These are phyloP conservation scores for Hirtodrosophila duncani DNA, from an alignment of 2,888 invertebrate species.

Conservation along the genomic window DNA sequence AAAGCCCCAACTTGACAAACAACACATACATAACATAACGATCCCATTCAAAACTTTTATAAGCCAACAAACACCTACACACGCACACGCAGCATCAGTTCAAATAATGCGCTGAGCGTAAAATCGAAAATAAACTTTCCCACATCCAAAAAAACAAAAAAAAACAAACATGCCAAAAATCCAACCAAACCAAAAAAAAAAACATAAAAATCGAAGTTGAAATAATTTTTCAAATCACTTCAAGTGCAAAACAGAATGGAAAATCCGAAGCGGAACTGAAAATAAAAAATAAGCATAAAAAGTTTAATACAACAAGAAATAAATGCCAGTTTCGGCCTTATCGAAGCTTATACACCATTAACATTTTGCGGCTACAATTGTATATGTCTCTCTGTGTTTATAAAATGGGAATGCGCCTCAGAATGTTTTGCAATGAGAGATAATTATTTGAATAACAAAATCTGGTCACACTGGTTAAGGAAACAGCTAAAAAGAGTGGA, in stretches of 20 bases:
- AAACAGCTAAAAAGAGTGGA: constrained; percentile 1
- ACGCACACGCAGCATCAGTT: background rate
- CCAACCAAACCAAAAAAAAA: background rate
- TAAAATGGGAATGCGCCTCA: too few relatives aligned
- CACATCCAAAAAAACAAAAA: constrained; percentile 11
- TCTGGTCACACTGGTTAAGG: too few relatives aligned
- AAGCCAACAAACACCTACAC: background rate
- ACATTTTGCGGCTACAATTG: too few relatives aligned
- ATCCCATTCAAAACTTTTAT: too few relatives aligned
- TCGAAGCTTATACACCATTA: too few relatives aligned
- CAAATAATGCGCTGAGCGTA: constrained; percentile 54
- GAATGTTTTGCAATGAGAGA: too few relatives aligned
- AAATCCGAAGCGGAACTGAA: constrained; percentile 40
- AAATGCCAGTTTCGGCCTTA: too few relatives aligned
- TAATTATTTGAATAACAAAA: too few relatives aligned
- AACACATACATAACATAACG: too few relatives aligned
- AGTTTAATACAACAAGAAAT: constrained; percentile 37
- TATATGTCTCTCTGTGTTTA: too few relatives aligned
- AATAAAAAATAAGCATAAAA: constrained; percentile 42
- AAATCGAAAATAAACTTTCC: constrained; percentile 56
- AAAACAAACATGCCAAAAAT: background rate
- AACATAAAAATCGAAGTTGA: constrained; percentile 2
- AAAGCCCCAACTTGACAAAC: too few relatives aligned
- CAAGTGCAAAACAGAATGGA: constrained; percentile 29
- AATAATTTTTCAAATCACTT: constrained; percentile 57